Evolutionary conservation across 2,113 vertebrate genomes (phyloP), one percentile per base, ranked within the genome.

Genomic region (Ictidomys tridecemlineatus): DNA sequence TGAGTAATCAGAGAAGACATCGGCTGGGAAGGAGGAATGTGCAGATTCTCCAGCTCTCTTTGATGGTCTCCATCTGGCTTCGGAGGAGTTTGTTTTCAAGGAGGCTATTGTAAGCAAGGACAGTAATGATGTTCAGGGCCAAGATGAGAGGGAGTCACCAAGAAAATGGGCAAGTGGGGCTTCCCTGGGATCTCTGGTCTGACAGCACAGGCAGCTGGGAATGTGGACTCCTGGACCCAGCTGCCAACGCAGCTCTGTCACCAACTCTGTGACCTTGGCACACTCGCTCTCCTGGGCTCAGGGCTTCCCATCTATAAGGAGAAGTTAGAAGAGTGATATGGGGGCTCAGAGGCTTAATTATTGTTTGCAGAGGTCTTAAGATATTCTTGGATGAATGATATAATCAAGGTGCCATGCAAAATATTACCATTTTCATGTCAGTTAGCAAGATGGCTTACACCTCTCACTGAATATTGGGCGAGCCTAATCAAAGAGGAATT

Each of bases 1-100:
- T 92, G 96, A 99, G 83, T 94, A 97, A 97, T 94, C 89, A 51
- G 74, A 91, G 96, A 94, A 97, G 94, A 73, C 80, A 34, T 1
- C 8, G 72, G 1, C 22, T 14, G 74, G 88, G 96, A 96, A 65
- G 48, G 61, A 96, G 95, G 94, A 97, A 85, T 89, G 65, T 53
- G 39, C 86, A 94, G 78, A n/a, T 86, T 76, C 77, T 53, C 69
- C 76, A 42, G 51, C 32, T 91, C 39, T 67, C 65, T 72, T 72
- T 0, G 0, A 74, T 86, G 85, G 92, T 90, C 95, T 97, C 94
- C 92, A 92, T 85, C 58, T 96, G 94, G 51, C 78, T 97, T 97
- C 94, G 0, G 2, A 92, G 56, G 85, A 72, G 67, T 80, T 94
- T 93, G 92, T 80, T 86, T 63, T 85, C 65, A 90, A 85, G 95